Evolutionary conservation across 2,888 invertebrate genomes (phyloP).

Genomic region (Watsonalla cultraria): DNA sequence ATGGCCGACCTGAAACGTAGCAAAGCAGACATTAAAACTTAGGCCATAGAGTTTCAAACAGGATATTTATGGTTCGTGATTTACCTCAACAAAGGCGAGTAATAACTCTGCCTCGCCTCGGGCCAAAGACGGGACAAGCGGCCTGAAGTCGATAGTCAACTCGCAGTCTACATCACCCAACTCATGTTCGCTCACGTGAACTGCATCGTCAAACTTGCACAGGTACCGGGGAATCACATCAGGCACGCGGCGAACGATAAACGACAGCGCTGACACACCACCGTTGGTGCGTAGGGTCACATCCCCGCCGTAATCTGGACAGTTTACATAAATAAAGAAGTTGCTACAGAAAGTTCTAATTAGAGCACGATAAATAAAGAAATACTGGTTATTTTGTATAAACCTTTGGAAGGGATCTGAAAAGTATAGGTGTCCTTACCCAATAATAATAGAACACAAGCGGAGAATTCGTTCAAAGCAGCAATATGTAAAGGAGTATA

Average conservation of each 20-base stretch:
- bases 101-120: constrained; percentile 85
- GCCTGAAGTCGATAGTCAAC: constrained; percentile 79
- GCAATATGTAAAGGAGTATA: constrained; percentile 91
- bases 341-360: too few relatives aligned
- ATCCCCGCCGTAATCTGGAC: constrained; percentile 86
- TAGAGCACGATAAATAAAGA: too few relatives aligned
- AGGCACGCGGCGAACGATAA: constrained; percentile 90
- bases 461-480: constrained; percentile 89
- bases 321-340: neutral
- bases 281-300: constrained; percentile 89
- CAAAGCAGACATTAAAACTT: neutral
- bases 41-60: neutral
- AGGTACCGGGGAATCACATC: constrained; percentile 86
- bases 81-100: constrained; percentile 83
- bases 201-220: constrained; percentile 85
- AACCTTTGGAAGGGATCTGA: too few relatives aligned
- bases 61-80: neutral
- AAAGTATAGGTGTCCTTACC: constrained; percentile 32
- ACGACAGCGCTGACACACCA: constrained; percentile 87
- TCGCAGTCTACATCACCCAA: constrained; percentile 92
- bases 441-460: constrained; percentile 84
- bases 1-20: constrained; percentile 80
- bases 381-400: too few relatives aligned
- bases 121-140: constrained; percentile 80
- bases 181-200: constrained; percentile 89